Evolutionary conservation across 2,797 vertebrate species (phyloP).

Genomic region (Hybognathus amarus): DNA sequence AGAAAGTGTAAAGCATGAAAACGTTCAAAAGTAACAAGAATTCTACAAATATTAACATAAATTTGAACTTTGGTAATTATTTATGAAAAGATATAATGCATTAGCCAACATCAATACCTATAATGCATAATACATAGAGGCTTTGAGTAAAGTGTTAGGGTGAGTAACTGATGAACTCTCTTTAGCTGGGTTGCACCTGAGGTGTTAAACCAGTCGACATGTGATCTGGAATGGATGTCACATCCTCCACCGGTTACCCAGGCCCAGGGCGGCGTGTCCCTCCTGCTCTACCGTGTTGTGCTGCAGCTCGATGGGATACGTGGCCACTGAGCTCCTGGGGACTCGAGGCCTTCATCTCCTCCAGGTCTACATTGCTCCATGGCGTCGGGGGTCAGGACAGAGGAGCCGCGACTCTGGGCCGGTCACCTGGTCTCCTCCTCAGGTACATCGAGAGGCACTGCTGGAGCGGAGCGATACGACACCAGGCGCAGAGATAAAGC

Average conservation of each 20-base stretch:
- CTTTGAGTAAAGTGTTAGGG: not conserved
- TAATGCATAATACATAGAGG: not conserved
- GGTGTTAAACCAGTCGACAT: slow-evolving; percentile 86
- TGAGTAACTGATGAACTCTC: not conserved
- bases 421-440: slow-evolving; percentile 62
- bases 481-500: slow-evolving; percentile 81
- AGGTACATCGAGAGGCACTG: slow-evolving; percentile 49
- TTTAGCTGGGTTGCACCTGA: slow-evolving; percentile 61
- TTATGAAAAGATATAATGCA: not conserved
- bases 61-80: not conserved
- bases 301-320: slow-evolving; percentile 80
- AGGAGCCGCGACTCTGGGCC: slow-evolving; percentile 34
- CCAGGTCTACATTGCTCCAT: slow-evolving; percentile 94
- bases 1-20: not conserved
- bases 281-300: slow-evolving; percentile 79
- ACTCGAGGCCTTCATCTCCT: slow-evolving; percentile 71
- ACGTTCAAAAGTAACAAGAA: not conserved
- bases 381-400: slow-evolving; percentile 63
- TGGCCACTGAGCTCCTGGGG: slow-evolving; percentile 73
- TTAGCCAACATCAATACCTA: not conserved
- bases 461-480: slow-evolving; percentile 65
- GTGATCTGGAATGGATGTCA: slow-evolving; percentile 78
- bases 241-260: slow-evolving; percentile 94
- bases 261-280: slow-evolving; percentile 84
- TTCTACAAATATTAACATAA: not conserved